phyloP scores from a whole-genome alignment of 1,140 invertebrate species.

The Pantala flavescens region DNA sequence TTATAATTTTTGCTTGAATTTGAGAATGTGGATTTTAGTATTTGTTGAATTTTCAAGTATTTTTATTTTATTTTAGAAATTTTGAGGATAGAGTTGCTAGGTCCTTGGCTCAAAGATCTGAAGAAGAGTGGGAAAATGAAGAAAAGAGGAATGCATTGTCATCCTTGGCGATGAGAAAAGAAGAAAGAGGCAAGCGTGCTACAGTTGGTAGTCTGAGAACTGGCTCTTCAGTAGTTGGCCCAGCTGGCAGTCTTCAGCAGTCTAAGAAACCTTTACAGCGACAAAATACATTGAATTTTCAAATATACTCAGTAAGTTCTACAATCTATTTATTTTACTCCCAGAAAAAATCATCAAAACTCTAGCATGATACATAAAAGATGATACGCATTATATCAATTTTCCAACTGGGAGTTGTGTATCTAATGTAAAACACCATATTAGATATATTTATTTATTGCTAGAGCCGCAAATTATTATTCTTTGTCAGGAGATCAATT shows the following conservation, averaged over 20 bases:
- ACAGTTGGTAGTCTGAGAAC: conserved; percentile 39
- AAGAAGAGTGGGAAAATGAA: conserved; percentile 46
- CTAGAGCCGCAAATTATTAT: no score
- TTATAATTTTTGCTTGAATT: no score
- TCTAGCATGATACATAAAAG: conserved; percentile 11
- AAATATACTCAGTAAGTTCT: not conserved
- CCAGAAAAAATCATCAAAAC: no score
- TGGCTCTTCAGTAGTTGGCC: conserved; percentile 28
- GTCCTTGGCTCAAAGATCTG: conserved; percentile 32
- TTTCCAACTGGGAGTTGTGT: no score
- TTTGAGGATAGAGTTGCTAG: conserved; percentile 49
- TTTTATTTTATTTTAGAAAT: conserved; percentile 36
- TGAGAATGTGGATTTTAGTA: no score
- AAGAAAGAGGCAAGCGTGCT: conserved; percentile 31
- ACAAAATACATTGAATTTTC: not conserved
- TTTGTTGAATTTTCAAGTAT: no score
- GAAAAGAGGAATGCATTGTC: conserved; percentile 61
- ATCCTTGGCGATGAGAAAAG: conserved; percentile 41
- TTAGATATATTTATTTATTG: no score
- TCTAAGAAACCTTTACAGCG: conserved; percentile 24
- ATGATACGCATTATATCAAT: no score
- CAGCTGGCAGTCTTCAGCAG: conserved; percentile 30
- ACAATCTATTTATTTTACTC: no score
- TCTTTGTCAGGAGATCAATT: no score
- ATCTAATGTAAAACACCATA: no score